Base-by-base conservation (phyloP, 1,140 invertebrate genomes). In the Heliconius congener region DNA sequence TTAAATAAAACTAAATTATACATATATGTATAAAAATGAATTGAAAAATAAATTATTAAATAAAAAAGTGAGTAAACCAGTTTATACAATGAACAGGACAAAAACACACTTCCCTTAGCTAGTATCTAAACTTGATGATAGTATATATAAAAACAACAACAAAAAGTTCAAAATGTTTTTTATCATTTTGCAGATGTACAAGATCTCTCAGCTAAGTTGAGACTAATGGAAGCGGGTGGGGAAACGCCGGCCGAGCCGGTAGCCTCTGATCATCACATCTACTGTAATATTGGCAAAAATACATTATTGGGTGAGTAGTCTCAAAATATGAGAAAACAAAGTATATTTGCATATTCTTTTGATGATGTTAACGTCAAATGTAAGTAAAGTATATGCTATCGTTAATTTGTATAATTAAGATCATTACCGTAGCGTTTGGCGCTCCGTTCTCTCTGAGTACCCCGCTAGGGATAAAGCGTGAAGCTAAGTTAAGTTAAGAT, bases 121-220 rank as follows among this genome's bases (percentile, higher is more conserved):
- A 9, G 18, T 8, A 52, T 5, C 18, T 57, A 11, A 23, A 57
- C 2, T 16, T 16, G 42, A 0, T 46, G 42, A 46, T 46, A 46
- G 4, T 16, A 16, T 46, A 57, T 9, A 57, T 9, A 66, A 27
- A 66, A 27, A 66, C 60, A 66, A 27, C 27, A 6, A 27, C 9
- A 66, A 30, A 30, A 66, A 66, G 8, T 13, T 66, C 27, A 30
- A 66, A 30, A 16, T 66, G 27, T 66, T 13, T 66, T 27, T 72
- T 39, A 18, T 72, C 57, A 81, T 81, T 73, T 71, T 75, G 16
- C 87, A 94, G 93, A 94, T 85, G 91, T 93, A 81, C 89, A 93
- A 85, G 91, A 94, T 82, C 82, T 94, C 73, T 93, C 93, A 87
- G 93, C 91, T 52, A 94, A 93, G 83, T 86, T 94, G 85, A 94